phyloP scores from a whole-genome alignment of 1,140 invertebrate genomes.

The Agrilus planipennis region DNA sequence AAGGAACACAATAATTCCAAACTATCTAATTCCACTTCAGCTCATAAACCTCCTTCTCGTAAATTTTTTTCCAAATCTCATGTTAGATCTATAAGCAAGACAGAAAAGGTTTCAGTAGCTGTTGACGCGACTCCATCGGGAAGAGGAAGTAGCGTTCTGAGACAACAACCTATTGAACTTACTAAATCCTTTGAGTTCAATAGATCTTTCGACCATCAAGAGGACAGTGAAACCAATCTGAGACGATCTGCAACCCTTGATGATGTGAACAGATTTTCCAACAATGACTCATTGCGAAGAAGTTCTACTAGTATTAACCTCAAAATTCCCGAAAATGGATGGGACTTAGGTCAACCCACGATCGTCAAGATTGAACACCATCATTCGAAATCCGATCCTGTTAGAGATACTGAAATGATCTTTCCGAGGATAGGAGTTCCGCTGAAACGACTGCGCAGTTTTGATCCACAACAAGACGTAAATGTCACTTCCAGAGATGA shows the following conservation, averaged over 20 bases:
- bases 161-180: slow-evolving; percentile 62
- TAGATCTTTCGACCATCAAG: slow-evolving; percentile 14
- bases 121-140: slow-evolving; percentile 62
- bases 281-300: slow-evolving; percentile 28
- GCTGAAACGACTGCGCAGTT: slow-evolving; percentile 32
- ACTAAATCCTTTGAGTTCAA: slow-evolving; percentile 44
- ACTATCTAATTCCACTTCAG: slow-evolving; percentile 18
- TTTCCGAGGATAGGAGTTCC: background rate
- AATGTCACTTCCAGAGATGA: slow-evolving; percentile 59
- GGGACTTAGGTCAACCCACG: slow-evolving; percentile 23
- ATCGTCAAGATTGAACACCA: slow-evolving; percentile 48
- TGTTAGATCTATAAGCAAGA: slow-evolving; percentile 35
- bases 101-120: slow-evolving; percentile 57
- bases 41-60: slow-evolving; percentile 19
- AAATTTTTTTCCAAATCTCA: too few relatives aligned
- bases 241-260: slow-evolving; percentile 36
- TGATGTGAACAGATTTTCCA: slow-evolving; percentile 26
- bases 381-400: slow-evolving; percentile 63
- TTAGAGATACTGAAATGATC: slow-evolving; percentile 41
- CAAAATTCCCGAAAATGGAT: slow-evolving; percentile 15
- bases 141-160: slow-evolving; percentile 54
- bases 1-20: slow-evolving; percentile 3
- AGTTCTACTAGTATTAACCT: slow-evolving; percentile 38
- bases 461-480: slow-evolving; percentile 45
- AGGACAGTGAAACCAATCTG: slow-evolving; percentile 22